Evolutionary conservation across 2,888 invertebrate species (phyloP), one percentile per base, ranked within the genome.

Genomic region (Caenorhabditis uteleia): DNA sequence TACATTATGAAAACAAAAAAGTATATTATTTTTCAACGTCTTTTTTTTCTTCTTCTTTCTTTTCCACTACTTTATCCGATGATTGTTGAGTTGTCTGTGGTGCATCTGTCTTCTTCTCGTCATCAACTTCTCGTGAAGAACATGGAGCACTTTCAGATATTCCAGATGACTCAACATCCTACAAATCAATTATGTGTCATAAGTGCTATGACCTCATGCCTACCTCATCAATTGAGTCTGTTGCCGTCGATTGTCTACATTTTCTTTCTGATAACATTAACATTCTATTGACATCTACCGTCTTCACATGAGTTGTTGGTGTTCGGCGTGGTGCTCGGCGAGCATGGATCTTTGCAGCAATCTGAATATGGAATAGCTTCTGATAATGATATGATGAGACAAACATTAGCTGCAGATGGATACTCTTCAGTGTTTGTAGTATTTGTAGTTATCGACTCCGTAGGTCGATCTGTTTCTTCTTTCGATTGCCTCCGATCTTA

Each of bases 301-400:
- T 6, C 21, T 58, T 64, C 34, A 64, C 64, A 26, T 64, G 64
- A 21, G 64, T 49, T 21, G 64, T 64, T 6, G 64, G 64, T 7
- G 64, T 64, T 33, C 64, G 53, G 26, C 50, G 49, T 27, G 64
- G 64, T 14, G 54, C 36, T 26, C 58, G 53, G 23, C 64, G 53
- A 40, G 47, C 48, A 0, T 54, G 48, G 34, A 64, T 64, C 40
- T 58, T 58, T 14, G 64, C 25, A n/a, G 58, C 64, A 27, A 64
- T 64, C 64, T 64, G 51, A 20, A 42, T 4, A 39, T n/a, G n/a
- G n/a, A n/a, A n/a, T n/a, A n/a, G n/a, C 4, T 10, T n/a, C 16
- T 23, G 23, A 25, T 23, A 20, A 34, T 5, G 10, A 12, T 14
- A 39, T 21, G 2, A n/a, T 31, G 14, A 12, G n/a, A 33, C 23